phyloP scores from a whole-genome alignment of 2,797 vertebrate genomes.

The Poeciliopsis infans region DNA sequence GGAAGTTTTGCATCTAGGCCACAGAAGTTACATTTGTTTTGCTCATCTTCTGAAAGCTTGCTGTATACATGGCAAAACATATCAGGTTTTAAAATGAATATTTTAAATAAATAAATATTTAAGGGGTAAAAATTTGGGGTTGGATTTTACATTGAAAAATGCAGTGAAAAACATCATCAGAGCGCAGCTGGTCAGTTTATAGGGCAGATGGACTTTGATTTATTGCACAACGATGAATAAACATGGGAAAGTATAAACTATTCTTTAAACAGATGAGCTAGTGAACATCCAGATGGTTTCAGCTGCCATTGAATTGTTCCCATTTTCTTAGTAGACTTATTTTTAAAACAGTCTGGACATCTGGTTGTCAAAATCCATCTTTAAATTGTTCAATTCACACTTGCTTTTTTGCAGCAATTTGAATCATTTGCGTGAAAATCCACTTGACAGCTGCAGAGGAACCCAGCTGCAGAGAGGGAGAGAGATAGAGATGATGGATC shows the following conservation, averaged over 20 bases:
- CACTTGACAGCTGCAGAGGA: constrained; percentile 55
- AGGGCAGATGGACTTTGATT: not conserved
- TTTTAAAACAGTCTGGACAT: constrained; percentile 16
- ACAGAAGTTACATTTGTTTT: not conserved
- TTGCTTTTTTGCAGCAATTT: constrained; percentile 36
- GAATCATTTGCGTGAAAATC: constrained; percentile 51
- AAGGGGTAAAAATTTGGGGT: not conserved
- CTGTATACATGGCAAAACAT: not conserved
- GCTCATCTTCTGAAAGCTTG: not conserved
- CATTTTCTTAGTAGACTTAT: not conserved
- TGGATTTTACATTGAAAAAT: not conserved
- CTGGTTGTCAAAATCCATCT: constrained; percentile 24
- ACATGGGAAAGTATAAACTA: not conserved
- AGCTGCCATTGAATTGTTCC: not conserved
- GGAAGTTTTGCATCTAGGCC: not conserved
- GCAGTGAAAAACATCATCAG: not conserved
- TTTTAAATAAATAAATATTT: not conserved
- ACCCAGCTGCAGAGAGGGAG: constrained; percentile 39
- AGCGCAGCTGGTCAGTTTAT: constrained; percentile 1
- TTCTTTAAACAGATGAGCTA: not conserved
- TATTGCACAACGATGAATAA: not conserved
- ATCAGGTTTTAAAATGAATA: not conserved
- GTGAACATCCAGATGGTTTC: not conserved
- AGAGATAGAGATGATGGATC: constrained; percentile 33
- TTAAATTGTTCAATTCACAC: constrained; percentile 40